Evolutionary conservation across 2,888 invertebrate genomes (phyloP), one percentile per base, ranked within the genome.

Genomic region (Cephus sareptanus): DNA sequence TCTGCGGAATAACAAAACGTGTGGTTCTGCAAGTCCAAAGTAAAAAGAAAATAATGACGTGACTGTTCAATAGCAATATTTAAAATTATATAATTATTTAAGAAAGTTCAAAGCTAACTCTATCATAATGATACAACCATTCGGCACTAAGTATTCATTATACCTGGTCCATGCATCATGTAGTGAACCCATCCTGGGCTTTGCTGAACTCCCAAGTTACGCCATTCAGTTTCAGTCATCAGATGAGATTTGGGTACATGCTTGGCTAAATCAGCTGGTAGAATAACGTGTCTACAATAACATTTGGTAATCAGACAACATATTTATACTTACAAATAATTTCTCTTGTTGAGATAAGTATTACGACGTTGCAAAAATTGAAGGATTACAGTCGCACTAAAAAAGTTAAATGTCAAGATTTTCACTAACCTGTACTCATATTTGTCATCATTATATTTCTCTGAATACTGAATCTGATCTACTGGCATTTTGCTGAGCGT

Each of bases 171-270:
- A 90, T 98, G 98, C 83, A 97, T 94, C 97, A 97, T 96, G 90
- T 97, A 97, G 92, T 97, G 97, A 1, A 96, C 94, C 96, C 96
- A 97, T 75, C 96, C 96, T 0, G 97, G 97, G 89, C 97, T 97
- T 91, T 98, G 98, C 90, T 98, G 98, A 0, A 98, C 97, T 0
- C 98, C 98, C 1, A 98, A 94, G 91, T 97, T 97, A 80, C 98
- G 93, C 98, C 98, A 98, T 92, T 98, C 98, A 0, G 96, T 95
- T 92, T 98, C 98, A 0, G 97, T 96, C 97, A 98, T 97, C 75
- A 98, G 92, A 89, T 98, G 98, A 0, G 96, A 95, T 89, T 97
- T 96, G 0, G 98, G 98, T 0, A 98, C 97, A 76, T 95, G 92
- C 82, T 96, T 95, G 0, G 97, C 96, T 71, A 98, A 92, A 82